Evolutionary conservation across 2,888 invertebrate species (phyloP).

Genomic region (Congeria kusceri): DNA sequence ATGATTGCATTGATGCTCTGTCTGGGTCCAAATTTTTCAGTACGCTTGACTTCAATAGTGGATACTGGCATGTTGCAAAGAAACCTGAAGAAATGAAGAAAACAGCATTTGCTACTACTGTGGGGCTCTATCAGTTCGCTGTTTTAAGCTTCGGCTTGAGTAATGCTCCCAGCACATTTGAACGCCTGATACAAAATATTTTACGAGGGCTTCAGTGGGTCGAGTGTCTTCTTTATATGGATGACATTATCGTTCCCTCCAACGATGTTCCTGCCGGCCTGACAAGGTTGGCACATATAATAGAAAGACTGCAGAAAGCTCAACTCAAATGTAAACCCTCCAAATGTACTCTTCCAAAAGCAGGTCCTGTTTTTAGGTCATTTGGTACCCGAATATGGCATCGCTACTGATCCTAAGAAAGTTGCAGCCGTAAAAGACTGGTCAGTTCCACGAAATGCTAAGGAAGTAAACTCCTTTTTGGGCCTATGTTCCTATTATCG

Average conservation of each 20-base stretch:
- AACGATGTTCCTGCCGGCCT: constrained; percentile 11
- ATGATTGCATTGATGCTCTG: constrained; percentile 55
- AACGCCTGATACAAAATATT: neutral
- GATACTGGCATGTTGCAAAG: constrained; percentile 59
- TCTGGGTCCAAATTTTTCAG: constrained; percentile 48
- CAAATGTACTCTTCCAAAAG: constrained; percentile 32
- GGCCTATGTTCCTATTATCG: constrained; percentile 24
- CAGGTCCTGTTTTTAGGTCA: constrained; percentile 24
- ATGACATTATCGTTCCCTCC: neutral
- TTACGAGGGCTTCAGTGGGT: constrained; percentile 53
- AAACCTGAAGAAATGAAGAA: neutral
- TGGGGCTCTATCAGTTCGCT: neutral
- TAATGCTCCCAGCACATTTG: neutral
- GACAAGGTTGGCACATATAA: constrained; percentile 10
- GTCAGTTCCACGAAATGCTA: constrained; percentile 13
- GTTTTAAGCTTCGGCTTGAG: neutral
- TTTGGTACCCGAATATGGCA: constrained; percentile 18
- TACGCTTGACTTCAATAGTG: constrained; percentile 54
- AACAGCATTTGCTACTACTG: neutral
- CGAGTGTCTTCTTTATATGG: constrained; percentile 29
- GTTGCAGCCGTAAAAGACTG: constrained; percentile 6
- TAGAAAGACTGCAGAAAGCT: constrained; percentile 14
- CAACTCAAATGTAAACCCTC: constrained; percentile 32
- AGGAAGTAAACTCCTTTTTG: constrained; percentile 11
- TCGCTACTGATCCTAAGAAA: constrained; percentile 30